phyloP scores from a whole-genome alignment of 2,113 vertebrate genomes.

The Solea solea region DNA sequence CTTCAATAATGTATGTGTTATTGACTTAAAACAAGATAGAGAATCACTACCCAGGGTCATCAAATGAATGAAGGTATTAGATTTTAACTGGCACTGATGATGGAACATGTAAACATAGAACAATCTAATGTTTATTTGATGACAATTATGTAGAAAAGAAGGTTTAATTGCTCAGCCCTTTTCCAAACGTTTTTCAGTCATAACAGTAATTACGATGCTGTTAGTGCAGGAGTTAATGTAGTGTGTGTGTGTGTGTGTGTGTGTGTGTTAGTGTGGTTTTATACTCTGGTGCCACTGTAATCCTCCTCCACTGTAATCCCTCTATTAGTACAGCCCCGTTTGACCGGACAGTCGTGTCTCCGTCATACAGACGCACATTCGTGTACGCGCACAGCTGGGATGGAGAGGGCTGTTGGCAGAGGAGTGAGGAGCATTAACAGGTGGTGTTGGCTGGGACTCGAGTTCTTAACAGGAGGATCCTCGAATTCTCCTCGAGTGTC shows the following conservation, averaged over 20 bases:
- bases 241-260: constrained; percentile 20
- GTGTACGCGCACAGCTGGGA: constrained; percentile 65
- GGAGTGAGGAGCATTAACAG: constrained; percentile 67
- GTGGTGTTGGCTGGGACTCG: constrained; percentile 64
- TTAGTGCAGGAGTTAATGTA: neutral
- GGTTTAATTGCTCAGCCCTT: no score
- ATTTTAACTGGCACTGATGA: no score
- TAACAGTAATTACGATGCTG: no score
- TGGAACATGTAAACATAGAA: no score
- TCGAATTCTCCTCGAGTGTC: constrained; percentile 36
- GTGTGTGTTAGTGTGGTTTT: constrained; percentile 36
- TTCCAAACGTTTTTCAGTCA: no score
- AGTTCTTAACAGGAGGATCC: constrained; percentile 47
- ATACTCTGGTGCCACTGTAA: constrained; percentile 65
- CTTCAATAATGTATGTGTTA: no score
- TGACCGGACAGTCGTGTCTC: constrained; percentile 55
- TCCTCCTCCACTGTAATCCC: constrained; percentile 70
- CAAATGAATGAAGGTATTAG: no score
- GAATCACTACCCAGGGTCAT: no score
- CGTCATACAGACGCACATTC: constrained; percentile 28
- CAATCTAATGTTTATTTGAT: no score
- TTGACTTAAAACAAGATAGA: no score
- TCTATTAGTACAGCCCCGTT: constrained; percentile 62
- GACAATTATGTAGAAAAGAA: no score
- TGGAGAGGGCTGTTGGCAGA: constrained; percentile 58